Conservation (phyloP, 2,797 vertebrate genomes). For the Gadopsis bispinosus region DNA sequence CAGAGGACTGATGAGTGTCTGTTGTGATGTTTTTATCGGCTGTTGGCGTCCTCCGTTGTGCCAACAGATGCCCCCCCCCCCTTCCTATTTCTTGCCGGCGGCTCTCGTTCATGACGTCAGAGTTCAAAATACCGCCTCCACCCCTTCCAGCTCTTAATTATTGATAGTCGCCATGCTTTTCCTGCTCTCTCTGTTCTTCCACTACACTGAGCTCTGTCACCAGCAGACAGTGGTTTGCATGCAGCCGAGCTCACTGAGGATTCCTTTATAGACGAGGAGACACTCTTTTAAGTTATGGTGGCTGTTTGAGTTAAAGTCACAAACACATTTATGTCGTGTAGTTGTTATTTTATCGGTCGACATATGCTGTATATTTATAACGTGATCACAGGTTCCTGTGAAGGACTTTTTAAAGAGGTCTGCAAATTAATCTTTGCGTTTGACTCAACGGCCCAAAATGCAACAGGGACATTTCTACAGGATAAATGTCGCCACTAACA, state of each 20-base stretch:
- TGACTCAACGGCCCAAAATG: neutral
- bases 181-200: slow-evolving; percentile 30
- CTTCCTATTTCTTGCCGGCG: slow-evolving; percentile 31
- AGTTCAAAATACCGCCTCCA: slow-evolving; percentile 20
- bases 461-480: neutral
- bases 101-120: slow-evolving; percentile 66
- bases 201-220: slow-evolving; percentile 30
- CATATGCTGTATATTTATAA: neutral
- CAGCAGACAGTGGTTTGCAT: slow-evolving; percentile 16
- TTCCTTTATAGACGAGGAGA: neutral
- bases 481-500: slow-evolving; percentile 13
- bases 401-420: neutral
- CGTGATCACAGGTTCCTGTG: neutral
- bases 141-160: slow-evolving; percentile 67
- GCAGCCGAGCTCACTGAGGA: neutral
- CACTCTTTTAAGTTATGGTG: neutral
- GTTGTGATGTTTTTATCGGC: slow-evolving; percentile 78
- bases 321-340: neutral
- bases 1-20: slow-evolving; percentile 12
- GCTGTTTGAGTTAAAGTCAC: neutral
- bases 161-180: slow-evolving; percentile 67
- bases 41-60: slow-evolving; percentile 66
- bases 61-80: slow-evolving; percentile 42
- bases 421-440: neutral
- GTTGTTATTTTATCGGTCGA: too few relatives aligned